phyloP scores from a whole-genome alignment of 2,797 vertebrate species.

The Schizopygopsis malacanthus region DNA sequence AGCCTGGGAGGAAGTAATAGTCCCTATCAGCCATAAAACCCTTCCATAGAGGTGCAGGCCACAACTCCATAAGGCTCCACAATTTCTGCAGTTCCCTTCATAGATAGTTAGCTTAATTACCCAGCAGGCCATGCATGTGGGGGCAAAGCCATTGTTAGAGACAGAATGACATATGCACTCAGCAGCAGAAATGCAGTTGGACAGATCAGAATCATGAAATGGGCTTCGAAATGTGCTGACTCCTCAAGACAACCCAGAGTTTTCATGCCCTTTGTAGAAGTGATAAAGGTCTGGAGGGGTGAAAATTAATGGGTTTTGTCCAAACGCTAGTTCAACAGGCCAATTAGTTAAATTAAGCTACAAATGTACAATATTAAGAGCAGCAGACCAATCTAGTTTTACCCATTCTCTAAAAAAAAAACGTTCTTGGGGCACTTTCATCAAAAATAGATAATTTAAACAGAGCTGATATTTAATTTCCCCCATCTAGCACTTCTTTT shows the following conservation, averaged over 20 bases:
- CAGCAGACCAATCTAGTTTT: slow-evolving; percentile 13
- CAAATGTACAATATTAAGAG: slow-evolving; percentile 21
- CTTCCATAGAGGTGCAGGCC: slow-evolving; percentile 65
- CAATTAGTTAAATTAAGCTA: slow-evolving; percentile 22
- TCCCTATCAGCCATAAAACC: slow-evolving; percentile 68
- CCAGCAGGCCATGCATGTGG: slow-evolving; percentile 62
- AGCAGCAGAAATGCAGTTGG: slow-evolving; percentile 34
- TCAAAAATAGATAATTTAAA: slow-evolving; percentile 24
- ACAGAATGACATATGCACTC: slow-evolving; percentile 31
- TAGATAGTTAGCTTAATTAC: slow-evolving; percentile 69
- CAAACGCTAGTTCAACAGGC: slow-evolving; percentile 24
- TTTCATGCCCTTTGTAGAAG: slow-evolving; percentile 30
- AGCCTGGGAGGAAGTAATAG: slow-evolving; percentile 66
- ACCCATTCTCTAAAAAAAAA: slow-evolving; percentile 11
- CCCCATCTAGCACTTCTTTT: slow-evolving; percentile 14
- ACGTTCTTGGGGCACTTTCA: background rate
- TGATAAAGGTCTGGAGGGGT: slow-evolving; percentile 37
- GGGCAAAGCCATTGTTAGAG: slow-evolving; percentile 47
- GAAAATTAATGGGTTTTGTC: slow-evolving; percentile 15
- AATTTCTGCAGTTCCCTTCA: slow-evolving; percentile 61
- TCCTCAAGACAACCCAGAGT: slow-evolving; percentile 17
- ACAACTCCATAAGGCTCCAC: slow-evolving; percentile 51
- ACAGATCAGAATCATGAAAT: slow-evolving; percentile 37
- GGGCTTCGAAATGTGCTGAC: slow-evolving; percentile 30
- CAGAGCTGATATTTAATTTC: slow-evolving; percentile 37